phyloP scores from a whole-genome alignment of 2,113 vertebrate genomes.

The Pomatostomus ruficeps region DNA sequence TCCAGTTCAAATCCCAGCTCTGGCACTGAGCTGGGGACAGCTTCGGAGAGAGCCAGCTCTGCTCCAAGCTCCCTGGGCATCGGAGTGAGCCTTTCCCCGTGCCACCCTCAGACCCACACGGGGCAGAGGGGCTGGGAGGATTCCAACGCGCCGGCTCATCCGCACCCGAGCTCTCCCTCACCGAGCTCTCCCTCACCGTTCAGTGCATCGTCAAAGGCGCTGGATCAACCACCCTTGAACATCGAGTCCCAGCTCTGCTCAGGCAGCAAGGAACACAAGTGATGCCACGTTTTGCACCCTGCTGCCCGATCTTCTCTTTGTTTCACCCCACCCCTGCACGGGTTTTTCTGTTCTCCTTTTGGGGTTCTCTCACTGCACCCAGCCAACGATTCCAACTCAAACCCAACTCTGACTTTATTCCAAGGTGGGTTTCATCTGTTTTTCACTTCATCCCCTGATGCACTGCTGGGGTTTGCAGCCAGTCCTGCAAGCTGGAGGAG shows the following conservation, averaged over 20 bases:
- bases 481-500: not conserved
- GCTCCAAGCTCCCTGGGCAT: not conserved
- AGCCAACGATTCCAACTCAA: not conserved
- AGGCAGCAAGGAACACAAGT: not conserved
- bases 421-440: not conserved
- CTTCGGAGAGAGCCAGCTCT: not conserved
- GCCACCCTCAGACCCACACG: accelerated
- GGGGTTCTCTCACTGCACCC: not conserved
- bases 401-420: not conserved
- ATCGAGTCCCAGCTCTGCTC: accelerated
- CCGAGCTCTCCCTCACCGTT: not conserved
- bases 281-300: not conserved
- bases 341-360: not conserved
- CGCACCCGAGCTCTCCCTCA: accelerated
- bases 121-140: not conserved
- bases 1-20: not conserved
- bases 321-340: not conserved
- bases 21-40: not conserved
- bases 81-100: not conserved
- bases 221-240: accelerated
- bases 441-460: not conserved
- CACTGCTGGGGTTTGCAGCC: not conserved
- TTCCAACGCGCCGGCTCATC: not conserved
- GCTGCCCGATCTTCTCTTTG: not conserved
- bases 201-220: not conserved